Conservation (phyloP, 1,140 invertebrate species). For the Eupristina koningsbergeri region DNA sequence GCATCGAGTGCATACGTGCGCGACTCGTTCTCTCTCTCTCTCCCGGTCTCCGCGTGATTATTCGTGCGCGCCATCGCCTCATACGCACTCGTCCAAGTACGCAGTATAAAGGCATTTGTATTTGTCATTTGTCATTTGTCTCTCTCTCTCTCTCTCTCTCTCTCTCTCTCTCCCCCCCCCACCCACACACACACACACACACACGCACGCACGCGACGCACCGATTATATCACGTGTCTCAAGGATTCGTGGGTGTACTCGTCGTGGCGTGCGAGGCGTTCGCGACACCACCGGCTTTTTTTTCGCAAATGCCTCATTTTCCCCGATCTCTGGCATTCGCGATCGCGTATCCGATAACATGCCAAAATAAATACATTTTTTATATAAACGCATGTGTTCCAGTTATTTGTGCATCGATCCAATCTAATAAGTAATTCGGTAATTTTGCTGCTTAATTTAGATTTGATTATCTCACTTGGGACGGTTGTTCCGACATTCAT, state of each 20-base stretch:
- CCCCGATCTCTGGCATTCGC: background rate
- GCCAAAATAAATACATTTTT: background rate
- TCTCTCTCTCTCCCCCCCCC: too few species aligned
- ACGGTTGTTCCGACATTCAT: too few species aligned
- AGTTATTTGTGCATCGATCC: background rate
- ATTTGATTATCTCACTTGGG: too few species aligned
- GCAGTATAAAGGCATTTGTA: background rate
- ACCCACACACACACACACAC: too few species aligned
- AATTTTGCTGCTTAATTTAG: background rate
- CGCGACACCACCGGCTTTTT: background rate
- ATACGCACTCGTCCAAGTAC: background rate
- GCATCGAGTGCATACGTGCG: too few species aligned
- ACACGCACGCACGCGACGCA: too few species aligned
- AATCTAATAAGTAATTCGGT: background rate
- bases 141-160: too few species aligned
- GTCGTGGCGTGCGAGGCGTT: background rate
- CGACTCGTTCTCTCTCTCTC: background rate
- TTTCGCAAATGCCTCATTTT: background rate
- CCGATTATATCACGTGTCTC: background rate
- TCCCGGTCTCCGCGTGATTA: background rate
- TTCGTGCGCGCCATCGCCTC: background rate
- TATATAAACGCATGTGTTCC: background rate
- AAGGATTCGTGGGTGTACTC: slow-evolving; percentile 14
- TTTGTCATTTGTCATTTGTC: background rate
- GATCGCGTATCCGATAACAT: background rate